phyloP scores from a whole-genome alignment of 2,888 invertebrate genomes.

The Caenorhabditis sp. region DNA sequence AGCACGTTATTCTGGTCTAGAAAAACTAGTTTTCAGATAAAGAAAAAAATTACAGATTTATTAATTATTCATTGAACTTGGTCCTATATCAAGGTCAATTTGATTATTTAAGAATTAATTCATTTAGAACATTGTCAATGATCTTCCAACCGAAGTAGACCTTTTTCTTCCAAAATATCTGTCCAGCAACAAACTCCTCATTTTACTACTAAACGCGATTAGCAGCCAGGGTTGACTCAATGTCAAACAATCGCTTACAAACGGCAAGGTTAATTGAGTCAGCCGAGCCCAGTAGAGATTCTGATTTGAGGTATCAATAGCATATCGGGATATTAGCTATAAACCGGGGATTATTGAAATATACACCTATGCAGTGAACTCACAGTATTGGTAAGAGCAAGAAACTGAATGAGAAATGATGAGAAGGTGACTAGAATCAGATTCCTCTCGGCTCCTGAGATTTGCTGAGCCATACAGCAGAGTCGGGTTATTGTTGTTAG shows the following conservation, averaged over 20 bases:
- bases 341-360: neutral
- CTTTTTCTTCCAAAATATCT: neutral
- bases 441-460: neutral
- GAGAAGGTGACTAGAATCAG: neutral
- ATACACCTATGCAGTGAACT: neutral
- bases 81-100: neutral
- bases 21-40: too few relatives aligned
- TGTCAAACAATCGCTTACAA: constrained; percentile 35
- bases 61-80: too few relatives aligned
- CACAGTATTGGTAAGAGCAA: neutral
- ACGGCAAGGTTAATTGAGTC: constrained; percentile 19
- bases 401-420: neutral
- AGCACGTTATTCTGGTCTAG: too few relatives aligned
- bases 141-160: neutral
- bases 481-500: neutral
- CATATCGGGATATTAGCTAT: neutral
- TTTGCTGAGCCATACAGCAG: neutral
- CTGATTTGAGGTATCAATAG: neutral
- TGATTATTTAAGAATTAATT: neutral
- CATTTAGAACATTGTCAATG: neutral
- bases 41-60: too few relatives aligned
- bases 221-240: constrained; percentile 34
- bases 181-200: neutral
- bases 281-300: neutral
- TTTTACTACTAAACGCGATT: constrained; percentile 28